A percentile compares a stretch with the other conserved stretches of the same genome.
phyloP scores from a whole-genome alignment of 2,797 vertebrate species.

The Distichodus sexfasciatus region DNA sequence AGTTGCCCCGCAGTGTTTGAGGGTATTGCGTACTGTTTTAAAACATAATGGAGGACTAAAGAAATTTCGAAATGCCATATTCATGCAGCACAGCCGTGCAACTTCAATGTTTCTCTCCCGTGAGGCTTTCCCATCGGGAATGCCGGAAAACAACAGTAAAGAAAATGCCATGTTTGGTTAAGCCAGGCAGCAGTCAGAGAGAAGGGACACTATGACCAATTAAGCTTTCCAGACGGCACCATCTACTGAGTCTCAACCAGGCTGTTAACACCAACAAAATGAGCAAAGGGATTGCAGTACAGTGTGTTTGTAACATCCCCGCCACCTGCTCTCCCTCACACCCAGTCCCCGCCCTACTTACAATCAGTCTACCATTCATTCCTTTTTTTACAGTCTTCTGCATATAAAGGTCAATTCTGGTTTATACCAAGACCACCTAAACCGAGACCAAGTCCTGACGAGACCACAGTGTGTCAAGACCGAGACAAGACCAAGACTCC shows the following conservation, averaged over 20 bases:
- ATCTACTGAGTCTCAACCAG: neutral
- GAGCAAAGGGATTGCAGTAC: neutral
- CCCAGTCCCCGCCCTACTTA: no score
- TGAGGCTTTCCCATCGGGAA: neutral
- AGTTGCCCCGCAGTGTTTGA: no score
- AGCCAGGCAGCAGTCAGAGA: constrained; percentile 21
- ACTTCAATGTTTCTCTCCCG: constrained; percentile 7
- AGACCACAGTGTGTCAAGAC: no score
- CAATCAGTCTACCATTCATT: no score
- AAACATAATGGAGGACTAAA: constrained; percentile 1
- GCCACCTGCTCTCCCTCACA: no score
- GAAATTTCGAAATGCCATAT: neutral
- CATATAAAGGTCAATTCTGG: no score
- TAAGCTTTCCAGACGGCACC: neutral
- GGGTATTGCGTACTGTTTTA: neutral
- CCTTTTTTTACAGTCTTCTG: no score
- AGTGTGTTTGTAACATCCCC: no score
- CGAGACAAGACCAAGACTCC: no score
- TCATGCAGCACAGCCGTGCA: neutral
- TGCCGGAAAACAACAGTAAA: neutral
- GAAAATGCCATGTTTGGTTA: constrained; percentile 7
- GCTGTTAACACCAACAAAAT: neutral
- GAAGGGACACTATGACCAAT: constrained; percentile 34
- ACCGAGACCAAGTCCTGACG: no score
- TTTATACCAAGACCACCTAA: no score